These are phyloP conservation scores for Furcifer pardalis DNA, from an alignment of 2,797 vertebrate species.

Conservation along the genomic window DNA sequence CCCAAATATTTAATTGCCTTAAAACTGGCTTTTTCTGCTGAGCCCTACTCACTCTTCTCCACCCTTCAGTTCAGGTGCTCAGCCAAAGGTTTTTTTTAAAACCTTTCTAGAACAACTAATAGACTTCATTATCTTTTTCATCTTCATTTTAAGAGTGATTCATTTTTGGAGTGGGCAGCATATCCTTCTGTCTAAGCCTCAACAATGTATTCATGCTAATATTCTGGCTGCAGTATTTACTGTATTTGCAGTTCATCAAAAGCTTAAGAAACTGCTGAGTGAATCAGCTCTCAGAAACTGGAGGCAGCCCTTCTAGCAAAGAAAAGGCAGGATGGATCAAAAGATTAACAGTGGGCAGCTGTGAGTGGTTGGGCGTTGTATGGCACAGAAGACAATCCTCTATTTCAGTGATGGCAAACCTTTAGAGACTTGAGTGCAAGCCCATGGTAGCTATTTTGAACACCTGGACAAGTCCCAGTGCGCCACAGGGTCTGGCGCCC, in stretches of 20 bases:
- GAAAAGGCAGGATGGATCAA: background rate
- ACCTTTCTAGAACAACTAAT: background rate
- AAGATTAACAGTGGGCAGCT: background rate
- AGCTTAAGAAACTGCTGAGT: too few relatives aligned
- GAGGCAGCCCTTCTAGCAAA: background rate
- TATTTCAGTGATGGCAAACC: background rate
- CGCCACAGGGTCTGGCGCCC: too few relatives aligned
- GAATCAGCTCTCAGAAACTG: background rate
- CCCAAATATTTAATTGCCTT: slow-evolving; percentile 19
- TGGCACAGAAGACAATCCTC: background rate
- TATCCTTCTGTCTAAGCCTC: background rate
- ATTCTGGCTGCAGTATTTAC: background rate
- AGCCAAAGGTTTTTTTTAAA: background rate
- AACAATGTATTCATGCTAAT: background rate
- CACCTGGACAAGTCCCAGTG: too few relatives aligned
- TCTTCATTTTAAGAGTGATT: slow-evolving; percentile 12
- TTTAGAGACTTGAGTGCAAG: too few relatives aligned
- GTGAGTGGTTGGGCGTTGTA: background rate
- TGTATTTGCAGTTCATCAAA: background rate
- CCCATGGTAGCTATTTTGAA: too few relatives aligned
- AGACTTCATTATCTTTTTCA: background rate
- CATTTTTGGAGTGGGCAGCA: background rate
- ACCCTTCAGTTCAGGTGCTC: slow-evolving; percentile 6
- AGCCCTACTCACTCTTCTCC: background rate
- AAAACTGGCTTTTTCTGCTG: slow-evolving; percentile 18